Percentiles rank a stretch among this genome's conserved stretches.
These are phyloP conservation scores for Clarias platycephalus DNA, from an alignment of 2,797 vertebrate genomes.

Conservation along the genomic window DNA sequence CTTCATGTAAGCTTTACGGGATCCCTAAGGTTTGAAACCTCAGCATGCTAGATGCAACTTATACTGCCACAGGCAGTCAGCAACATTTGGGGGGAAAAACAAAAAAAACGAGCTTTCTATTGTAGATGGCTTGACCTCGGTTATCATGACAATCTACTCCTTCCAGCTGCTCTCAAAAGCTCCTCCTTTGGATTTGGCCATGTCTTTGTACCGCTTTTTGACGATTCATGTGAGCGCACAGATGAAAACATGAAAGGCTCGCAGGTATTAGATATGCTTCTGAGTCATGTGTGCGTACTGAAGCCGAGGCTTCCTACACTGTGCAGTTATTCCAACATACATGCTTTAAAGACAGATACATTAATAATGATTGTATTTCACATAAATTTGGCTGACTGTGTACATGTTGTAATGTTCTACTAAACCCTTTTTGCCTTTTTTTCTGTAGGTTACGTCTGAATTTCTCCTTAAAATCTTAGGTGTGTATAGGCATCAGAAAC, in stretches of 20 bases:
- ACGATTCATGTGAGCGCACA: background rate
- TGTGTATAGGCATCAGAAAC: conserved; percentile 34
- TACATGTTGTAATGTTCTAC: too few relatives aligned
- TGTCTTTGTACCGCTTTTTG: background rate
- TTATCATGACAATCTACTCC: background rate
- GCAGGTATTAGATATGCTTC: conserved; percentile 1
- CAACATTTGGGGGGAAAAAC: background rate
- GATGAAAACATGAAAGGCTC: background rate
- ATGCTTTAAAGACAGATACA: background rate
- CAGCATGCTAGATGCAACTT: background rate
- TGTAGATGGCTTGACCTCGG: background rate
- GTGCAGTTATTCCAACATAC: background rate
- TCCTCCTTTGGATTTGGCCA: background rate
- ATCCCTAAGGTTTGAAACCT: background rate
- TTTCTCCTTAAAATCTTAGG: conserved; percentile 27
- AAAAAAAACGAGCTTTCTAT: background rate
- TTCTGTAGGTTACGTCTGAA: background rate
- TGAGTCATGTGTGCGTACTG: background rate
- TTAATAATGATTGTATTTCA: background rate
- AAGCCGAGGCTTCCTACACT: background rate
- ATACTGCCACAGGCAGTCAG: background rate
- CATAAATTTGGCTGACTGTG: background rate
- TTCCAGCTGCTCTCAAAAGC: background rate
- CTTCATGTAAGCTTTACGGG: background rate
- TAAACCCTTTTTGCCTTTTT: background rate